Evolutionary conservation across 2,888 invertebrate genomes (phyloP).

Genomic region (Clepsis dumicolana): DNA sequence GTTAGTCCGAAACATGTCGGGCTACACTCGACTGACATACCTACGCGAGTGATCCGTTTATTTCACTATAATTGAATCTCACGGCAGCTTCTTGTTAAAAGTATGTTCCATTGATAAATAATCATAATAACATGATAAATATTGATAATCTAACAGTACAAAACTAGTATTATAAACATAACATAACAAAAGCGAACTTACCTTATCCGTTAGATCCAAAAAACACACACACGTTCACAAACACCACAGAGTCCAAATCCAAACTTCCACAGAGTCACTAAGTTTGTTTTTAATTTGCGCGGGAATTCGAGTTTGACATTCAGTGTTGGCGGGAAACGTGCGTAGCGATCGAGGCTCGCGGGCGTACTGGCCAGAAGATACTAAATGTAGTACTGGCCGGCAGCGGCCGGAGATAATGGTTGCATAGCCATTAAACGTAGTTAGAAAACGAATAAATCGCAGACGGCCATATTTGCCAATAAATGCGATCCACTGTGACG

Average conservation of each 20-base stretch:
- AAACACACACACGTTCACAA: conserved; percentile 32
- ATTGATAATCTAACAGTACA: conserved; percentile 15
- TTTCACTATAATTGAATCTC: no score
- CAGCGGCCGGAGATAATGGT: conserved; percentile 57
- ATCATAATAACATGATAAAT: conserved; percentile 14
- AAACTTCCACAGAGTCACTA: conserved; percentile 39
- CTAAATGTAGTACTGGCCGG: conserved; percentile 38
- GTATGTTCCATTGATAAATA: background rate
- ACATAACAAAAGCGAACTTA: conserved; percentile 26
- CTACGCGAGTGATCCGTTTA: no score
- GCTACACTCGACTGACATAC: no score
- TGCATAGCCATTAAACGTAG: conserved; percentile 56
- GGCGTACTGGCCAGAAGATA: conserved; percentile 57
- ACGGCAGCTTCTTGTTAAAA: background rate
- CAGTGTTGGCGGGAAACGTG: conserved; percentile 53
- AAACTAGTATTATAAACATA: background rate
- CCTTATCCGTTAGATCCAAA: conserved; percentile 38
- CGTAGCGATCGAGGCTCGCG: conserved; percentile 59
- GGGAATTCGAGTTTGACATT: conserved; percentile 46
- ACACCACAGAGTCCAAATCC: conserved; percentile 25
- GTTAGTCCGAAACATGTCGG: no score
- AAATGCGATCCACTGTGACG: conserved; percentile 46
- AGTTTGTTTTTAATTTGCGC: conserved; percentile 37
- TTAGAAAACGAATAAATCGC: conserved; percentile 82
- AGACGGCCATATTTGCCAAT: conserved; percentile 71